phyloP scores from a whole-genome alignment of 2,113 vertebrate genomes.

The Lepus americanus region DNA sequence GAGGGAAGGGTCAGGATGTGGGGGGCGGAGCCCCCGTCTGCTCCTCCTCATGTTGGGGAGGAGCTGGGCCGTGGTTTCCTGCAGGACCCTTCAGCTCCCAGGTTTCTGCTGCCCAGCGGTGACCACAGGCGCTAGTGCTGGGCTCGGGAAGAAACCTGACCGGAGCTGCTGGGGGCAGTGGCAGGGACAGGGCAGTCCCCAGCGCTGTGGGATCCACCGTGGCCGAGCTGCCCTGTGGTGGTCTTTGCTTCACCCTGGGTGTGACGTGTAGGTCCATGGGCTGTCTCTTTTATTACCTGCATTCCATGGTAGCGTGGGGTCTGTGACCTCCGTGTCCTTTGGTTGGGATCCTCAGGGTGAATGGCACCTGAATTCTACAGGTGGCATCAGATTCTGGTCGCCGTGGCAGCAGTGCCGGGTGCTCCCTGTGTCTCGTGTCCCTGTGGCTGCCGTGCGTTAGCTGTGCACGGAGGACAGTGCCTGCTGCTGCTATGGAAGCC shows the following conservation, averaged over 20 bases:
- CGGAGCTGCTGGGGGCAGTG: no score
- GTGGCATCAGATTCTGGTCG: conserved; percentile 42
- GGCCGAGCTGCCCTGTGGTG: not conserved
- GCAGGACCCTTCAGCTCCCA: no score
- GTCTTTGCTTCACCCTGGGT: not conserved
- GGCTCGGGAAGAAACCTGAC: no score
- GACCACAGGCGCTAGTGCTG: no score
- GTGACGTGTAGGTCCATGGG: not conserved
- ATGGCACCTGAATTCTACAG: not conserved
- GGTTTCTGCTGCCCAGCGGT: no score
- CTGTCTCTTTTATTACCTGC: not conserved
- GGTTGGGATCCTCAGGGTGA: not conserved
- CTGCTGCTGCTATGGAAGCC: not conserved
- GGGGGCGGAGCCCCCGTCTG: no score
- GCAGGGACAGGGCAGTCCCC: no score
- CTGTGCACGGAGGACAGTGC: conserved; percentile 12
- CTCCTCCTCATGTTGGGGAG: no score
- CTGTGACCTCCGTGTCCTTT: conserved; percentile 44
- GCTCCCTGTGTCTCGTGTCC: not conserved
- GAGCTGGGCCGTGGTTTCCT: no score
- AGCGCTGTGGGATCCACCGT: no score
- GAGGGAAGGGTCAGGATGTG: no score
- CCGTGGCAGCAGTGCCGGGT: not conserved
- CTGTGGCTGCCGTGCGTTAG: conserved; percentile 64
- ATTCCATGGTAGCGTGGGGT: not conserved